phyloP scores from a whole-genome alignment of 2,888 invertebrate species.

The Podabrus alpinus region DNA sequence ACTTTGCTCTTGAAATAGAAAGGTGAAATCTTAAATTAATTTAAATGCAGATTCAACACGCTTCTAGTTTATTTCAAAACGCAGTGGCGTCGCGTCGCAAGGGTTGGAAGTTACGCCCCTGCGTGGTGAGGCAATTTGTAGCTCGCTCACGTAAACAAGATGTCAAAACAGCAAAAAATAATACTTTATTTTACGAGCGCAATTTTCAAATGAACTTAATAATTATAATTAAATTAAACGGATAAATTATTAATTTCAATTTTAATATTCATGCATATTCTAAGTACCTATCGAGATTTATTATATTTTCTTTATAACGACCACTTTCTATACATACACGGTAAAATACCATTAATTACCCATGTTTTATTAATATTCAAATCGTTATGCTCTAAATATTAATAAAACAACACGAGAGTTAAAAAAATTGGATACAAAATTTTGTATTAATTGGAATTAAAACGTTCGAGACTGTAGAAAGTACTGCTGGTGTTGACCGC shows the following conservation, averaged over 20 bases:
- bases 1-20: neutral
- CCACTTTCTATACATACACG: neutral
- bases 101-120: neutral
- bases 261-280: neutral
- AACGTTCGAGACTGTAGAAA: neutral
- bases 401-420: neutral
- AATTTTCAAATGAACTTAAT: neutral
- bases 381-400: constrained; percentile 2
- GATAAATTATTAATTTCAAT: neutral
- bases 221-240: neutral
- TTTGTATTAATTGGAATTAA: neutral
- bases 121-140: neutral
- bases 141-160: neutral
- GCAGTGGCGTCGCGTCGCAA: neutral
- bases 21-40: neutral
- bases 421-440: neutral
- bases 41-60: neutral
- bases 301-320: neutral
- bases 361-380: neutral
- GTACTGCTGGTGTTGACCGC: neutral
- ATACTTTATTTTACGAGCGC: neutral
- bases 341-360: neutral
- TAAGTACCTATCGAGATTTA: neutral
- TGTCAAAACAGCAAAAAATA: neutral
- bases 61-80: neutral